These are phyloP conservation scores for Hippocampus comes DNA, from an alignment of 2,113 vertebrate species.

Conservation along the genomic window DNA sequence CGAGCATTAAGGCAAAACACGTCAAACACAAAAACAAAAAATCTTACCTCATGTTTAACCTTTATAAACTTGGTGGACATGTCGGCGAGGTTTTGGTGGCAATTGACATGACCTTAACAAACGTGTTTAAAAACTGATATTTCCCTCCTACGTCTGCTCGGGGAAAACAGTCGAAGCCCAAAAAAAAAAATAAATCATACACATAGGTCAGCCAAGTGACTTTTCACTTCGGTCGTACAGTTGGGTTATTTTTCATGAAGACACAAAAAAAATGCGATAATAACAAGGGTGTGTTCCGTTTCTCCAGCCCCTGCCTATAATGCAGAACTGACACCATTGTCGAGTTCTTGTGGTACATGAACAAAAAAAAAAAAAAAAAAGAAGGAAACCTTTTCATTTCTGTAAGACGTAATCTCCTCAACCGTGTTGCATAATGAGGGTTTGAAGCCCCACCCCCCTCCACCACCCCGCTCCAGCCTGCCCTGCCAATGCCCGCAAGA, in stretches of 20 bases:
- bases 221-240: too few relatives aligned
- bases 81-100: neutral
- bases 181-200: too few relatives aligned
- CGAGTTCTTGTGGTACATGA: slow-evolving; percentile 46
- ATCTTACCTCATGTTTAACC: neutral
- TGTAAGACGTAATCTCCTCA: slow-evolving; percentile 45
- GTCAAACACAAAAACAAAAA: too few relatives aligned
- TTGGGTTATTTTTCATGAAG: neutral
- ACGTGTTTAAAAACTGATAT: too few relatives aligned
- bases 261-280: neutral
- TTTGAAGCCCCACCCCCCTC: slow-evolving; percentile 21
- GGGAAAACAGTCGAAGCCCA: neutral
- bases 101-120: neutral
- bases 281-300: slow-evolving; percentile 1
- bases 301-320: slow-evolving; percentile 28
- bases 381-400: slow-evolving; percentile 44
- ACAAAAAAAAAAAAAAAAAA: slow-evolving; percentile 33
- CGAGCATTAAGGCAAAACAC: too few relatives aligned
- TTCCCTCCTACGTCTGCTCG: neutral
- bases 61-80: neutral
- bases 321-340: slow-evolving; percentile 49
- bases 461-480: slow-evolving; percentile 7
- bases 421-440: slow-evolving; percentile 36
- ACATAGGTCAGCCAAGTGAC: neutral
- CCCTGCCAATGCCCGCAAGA: slow-evolving; percentile 49